phyloP scores from a whole-genome alignment of 2,113 vertebrate genomes.

The Megaceryle torquata region DNA sequence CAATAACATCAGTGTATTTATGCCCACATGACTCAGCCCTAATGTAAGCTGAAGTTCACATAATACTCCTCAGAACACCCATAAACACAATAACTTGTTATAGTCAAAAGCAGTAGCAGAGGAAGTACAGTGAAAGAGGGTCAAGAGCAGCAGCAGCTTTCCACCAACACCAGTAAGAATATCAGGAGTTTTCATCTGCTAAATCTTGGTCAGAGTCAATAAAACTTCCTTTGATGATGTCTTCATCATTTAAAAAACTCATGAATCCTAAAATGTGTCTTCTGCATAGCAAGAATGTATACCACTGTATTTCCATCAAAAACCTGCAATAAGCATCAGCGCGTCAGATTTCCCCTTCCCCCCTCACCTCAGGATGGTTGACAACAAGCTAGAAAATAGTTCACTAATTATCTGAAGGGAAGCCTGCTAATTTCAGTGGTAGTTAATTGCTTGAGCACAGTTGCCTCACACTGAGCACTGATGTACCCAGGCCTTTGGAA shows the following conservation, averaged over 20 bases:
- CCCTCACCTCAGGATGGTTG: background rate
- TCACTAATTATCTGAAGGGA: background rate
- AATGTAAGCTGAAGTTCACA: background rate
- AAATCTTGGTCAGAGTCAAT: background rate
- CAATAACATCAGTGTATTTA: conserved; percentile 11
- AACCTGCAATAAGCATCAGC: background rate
- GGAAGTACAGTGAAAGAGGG: background rate
- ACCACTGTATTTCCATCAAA: background rate
- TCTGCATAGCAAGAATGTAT: background rate
- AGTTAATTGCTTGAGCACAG: background rate
- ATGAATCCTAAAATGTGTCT: background rate
- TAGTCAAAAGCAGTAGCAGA: background rate
- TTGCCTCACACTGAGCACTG: background rate
- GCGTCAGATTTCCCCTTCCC: background rate
- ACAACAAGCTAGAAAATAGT: background rate
- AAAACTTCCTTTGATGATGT: background rate
- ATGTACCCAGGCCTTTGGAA: background rate
- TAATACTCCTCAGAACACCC: background rate
- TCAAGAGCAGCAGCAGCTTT: background rate
- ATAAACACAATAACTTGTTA: background rate
- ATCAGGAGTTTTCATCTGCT: background rate
- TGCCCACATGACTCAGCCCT: conserved; percentile 15
- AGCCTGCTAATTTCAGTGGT: background rate
- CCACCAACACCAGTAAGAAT: background rate
- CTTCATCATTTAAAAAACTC: background rate